phyloP scores from a whole-genome alignment of 1,140 invertebrate species.

The Chelonus insularis region DNA sequence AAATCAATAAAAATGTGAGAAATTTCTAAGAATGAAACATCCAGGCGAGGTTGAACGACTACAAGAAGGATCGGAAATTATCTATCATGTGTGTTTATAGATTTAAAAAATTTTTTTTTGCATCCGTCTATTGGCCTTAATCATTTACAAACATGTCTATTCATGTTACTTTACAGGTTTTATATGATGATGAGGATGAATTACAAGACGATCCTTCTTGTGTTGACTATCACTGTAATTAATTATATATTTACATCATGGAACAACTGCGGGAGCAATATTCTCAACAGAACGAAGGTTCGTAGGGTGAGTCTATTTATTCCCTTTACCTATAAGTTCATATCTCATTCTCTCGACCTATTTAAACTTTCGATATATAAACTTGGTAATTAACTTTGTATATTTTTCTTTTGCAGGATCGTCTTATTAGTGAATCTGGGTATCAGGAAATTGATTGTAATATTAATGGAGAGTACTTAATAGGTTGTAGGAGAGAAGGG shows the following conservation, averaged over 20 bases:
- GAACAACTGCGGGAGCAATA: slow-evolving; percentile 51
- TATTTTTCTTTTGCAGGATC: slow-evolving; percentile 22
- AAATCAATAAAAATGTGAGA: background rate
- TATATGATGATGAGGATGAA: slow-evolving; percentile 58
- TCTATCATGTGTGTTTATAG: background rate
- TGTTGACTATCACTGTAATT: slow-evolving; percentile 51
- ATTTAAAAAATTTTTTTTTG: background rate
- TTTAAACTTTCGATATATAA: background rate
- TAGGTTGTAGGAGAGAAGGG: slow-evolving; percentile 82
- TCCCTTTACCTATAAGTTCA: background rate
- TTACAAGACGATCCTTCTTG: slow-evolving; percentile 53
- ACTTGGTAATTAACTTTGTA: background rate
- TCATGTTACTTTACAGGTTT: slow-evolving; percentile 35
- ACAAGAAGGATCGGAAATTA: background rate
- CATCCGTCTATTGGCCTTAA: background rate
- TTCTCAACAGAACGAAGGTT: slow-evolving; percentile 43
- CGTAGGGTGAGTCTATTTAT: slow-evolving; percentile 24
- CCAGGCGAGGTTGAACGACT: background rate
- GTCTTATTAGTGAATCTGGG: slow-evolving; percentile 45
- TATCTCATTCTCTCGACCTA: background rate
- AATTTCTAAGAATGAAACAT: background rate
- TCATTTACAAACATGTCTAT: too few species aligned
- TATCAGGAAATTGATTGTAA: slow-evolving; percentile 84
- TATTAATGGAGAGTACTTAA: slow-evolving; percentile 86
- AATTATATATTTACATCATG: slow-evolving; percentile 56